Base-by-base conservation (phyloP, 2,888 invertebrate genomes). In the Agrotis clavis region DNA sequence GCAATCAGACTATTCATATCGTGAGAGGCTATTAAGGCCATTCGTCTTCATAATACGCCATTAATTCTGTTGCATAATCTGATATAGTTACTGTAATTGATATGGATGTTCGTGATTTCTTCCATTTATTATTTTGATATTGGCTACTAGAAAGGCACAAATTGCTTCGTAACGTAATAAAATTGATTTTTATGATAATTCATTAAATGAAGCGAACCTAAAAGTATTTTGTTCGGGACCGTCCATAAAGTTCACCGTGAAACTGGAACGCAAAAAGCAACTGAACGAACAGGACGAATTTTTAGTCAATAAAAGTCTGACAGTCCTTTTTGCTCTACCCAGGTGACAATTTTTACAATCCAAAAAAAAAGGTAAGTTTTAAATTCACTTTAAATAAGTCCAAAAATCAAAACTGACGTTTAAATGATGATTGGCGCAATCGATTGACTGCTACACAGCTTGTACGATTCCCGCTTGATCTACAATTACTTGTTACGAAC, bases 1-100 rank as follows among this genome's bases (percentile, higher is more conserved):
- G 48, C 11, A 6, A 35, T 7, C 7, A 18, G n/a, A 62, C 41
- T 79, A 62, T 74, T 80, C 51, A 66, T 77, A 78, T 59, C 41
- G 18, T 41, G 11, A 57, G 74, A 73, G 21, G 35, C 54, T 56
- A 72, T 79, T 79, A 61, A 4, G 19, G 56, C 41, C 21, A 73
- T 66, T 61, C 51, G n/a, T 77, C 74, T 77, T 76, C 74, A 65
- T 73, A 65, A 73, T 79, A 57, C 14, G 65, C 60, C 19, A 79
- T 76, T 73, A 65, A 62, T 77, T 79, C 21, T 67, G 45, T 45
- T 79, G 65, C 56, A 54, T 79, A 71, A 64, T 81, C 73, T 48
- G 61, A 45, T 74, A 51, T 19, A 54, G 60, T 75, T 63, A 61
- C 16, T 41, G 4, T 73, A 57, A 73, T 73, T 74, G 47, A 57